Evolutionary conservation across 2,888 invertebrate species (phyloP).

Genomic region (Heliothis peltigera): DNA sequence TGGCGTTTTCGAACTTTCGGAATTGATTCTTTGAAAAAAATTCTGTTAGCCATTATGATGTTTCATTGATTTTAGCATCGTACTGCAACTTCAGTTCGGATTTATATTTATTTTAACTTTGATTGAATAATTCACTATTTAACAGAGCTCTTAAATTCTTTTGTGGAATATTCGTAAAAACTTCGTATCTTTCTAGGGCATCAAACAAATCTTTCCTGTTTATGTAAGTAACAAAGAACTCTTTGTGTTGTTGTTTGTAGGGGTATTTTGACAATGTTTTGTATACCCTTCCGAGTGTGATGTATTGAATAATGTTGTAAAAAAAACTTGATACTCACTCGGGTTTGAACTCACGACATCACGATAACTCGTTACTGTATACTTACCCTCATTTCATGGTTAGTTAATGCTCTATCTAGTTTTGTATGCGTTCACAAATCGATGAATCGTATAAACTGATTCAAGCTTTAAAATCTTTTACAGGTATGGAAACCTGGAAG

Average conservation of each 20-base stretch:
- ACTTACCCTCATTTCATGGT: slow-evolving; percentile 49
- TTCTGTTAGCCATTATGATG: not conserved
- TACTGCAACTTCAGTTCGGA: slow-evolving; percentile 5
- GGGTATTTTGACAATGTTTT: slow-evolving; percentile 39
- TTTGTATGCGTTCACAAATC: slow-evolving; percentile 1
- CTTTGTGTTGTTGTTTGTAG: slow-evolving; percentile 24
- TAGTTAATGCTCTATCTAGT: slow-evolving; percentile 34
- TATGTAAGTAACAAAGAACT: slow-evolving; percentile 44
- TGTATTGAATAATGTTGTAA: slow-evolving; percentile 24
- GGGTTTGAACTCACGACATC: slow-evolving; percentile 45
- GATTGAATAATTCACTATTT: slow-evolving; percentile 22
- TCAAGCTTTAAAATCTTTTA: slow-evolving; percentile 1
- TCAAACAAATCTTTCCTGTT: slow-evolving; percentile 47
- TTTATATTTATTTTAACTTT: not conserved
- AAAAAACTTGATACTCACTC: slow-evolving; percentile 23
- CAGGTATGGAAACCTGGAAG: slow-evolving; percentile 3
- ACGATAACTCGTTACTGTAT: slow-evolving; percentile 42
- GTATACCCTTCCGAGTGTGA: slow-evolving; percentile 29
- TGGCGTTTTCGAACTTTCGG: slow-evolving; percentile 18
- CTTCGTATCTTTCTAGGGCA: slow-evolving; percentile 47
- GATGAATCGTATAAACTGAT: slow-evolving; percentile 1
- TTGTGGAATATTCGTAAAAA: slow-evolving; percentile 43
- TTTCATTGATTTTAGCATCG: not conserved
- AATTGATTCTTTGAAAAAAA: not conserved
- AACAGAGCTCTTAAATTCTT: slow-evolving; percentile 29